These are phyloP conservation scores for Dicentrarchus labrax DNA, from an alignment of 2,113 vertebrate genomes.

Conservation along the genomic window DNA sequence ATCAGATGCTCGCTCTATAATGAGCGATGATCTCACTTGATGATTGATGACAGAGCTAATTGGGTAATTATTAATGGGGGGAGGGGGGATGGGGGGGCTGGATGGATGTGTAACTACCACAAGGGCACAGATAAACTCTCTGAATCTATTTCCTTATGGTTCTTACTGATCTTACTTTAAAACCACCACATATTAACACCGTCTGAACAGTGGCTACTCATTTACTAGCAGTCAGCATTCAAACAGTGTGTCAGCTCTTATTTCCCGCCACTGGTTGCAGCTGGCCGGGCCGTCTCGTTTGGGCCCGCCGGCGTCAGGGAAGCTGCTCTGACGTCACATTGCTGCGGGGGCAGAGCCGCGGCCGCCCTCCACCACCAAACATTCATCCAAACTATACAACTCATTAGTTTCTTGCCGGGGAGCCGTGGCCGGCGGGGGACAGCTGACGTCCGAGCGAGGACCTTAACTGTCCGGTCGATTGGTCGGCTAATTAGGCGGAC, in stretches of 20 bases:
- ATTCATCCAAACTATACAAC: background rate
- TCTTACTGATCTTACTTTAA: too few species aligned
- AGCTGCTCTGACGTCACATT: slow-evolving; percentile 18
- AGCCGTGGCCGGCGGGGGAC: background rate
- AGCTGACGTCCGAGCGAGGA: slow-evolving; percentile 14
- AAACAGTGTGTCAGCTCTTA: background rate
- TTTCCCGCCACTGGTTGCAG: slow-evolving; percentile 1
- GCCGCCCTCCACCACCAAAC: background rate
- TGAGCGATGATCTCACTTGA: background rate
- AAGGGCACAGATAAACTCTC: background rate
- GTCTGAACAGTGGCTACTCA: too few species aligned
- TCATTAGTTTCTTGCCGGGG: background rate
- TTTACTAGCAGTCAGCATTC: too few species aligned
- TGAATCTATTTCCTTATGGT: background rate
- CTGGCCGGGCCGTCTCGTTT: background rate
- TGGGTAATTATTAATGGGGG: background rate
- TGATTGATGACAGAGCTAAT: slow-evolving; percentile 8
- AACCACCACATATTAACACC: too few species aligned
- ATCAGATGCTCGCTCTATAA: background rate
- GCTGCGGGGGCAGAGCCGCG: background rate
- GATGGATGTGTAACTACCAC: background rate
- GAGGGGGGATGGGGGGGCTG: background rate
- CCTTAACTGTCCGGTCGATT: slow-evolving; percentile 4
- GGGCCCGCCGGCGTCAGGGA: slow-evolving; percentile 8
- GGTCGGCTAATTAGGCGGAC: slow-evolving; percentile 9